Base-by-base conservation (phyloP, 2,113 vertebrate species). In the Hydrolagus affinis region DNA sequence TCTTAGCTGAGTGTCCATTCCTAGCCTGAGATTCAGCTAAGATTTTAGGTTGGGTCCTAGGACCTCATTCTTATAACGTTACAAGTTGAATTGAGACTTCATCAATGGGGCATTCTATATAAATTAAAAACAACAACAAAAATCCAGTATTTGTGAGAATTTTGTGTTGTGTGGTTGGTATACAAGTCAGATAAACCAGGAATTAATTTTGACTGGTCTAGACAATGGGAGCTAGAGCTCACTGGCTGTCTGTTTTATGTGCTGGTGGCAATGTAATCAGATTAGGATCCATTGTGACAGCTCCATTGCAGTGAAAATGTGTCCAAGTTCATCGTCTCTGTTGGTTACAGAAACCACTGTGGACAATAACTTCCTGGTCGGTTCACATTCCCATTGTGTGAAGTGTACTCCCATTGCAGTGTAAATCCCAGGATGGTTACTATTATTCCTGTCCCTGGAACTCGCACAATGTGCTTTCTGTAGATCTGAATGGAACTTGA, bases 331-430 rank as follows among this genome's bases (percentile, higher is more conserved):
- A 25, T 62, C n/a, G 62, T 78, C 57, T 78, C 57, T 28, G 76
- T n/a, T 78, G 57, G 57, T 25, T 62, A 62, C 57, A 62, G 57
- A 78, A 78, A 78, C 62, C n/a, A 78, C 21, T 78, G 25, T 78
- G 57, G 76, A 78, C 76, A 78, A 78, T 77, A 77, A 44, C 56
- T 78, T 78, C 44, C 76, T 78, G 57, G 60, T 78, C 76, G 62
- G 23, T 83, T 32, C 28, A 30, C 14, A 66, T 83, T 83, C 66
- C 30, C 66, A 83, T 83, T 68, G 78, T 32, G 78, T 66, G 17
- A 68, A 30, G 62, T 83, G 78, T 60, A 21, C 28, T 83, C 10
- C n/a, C 19, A 32, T 44, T 44, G 44, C 44, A 44, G 44, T 44
- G 44, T 44, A 44, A 44, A 44, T 44, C 2, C 44, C 1, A 44